phyloP scores from a whole-genome alignment of 64 coral and sea anemone genomes.

The Orbicella faveolata region DNA sequence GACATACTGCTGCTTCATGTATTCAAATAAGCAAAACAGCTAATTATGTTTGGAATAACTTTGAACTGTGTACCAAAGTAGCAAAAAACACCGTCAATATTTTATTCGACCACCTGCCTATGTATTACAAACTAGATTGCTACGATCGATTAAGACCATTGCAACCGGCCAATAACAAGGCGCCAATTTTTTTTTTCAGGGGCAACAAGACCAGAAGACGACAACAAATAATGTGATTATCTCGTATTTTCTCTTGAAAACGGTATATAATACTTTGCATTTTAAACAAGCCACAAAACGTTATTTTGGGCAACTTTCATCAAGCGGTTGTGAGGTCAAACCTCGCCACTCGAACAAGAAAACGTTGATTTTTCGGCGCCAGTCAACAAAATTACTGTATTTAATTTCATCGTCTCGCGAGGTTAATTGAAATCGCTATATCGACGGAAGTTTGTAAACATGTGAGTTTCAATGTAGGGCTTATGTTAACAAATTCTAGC shows the following conservation, averaged over 20 bases:
- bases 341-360: neutral
- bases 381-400: neutral
- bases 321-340: neutral
- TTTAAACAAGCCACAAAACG: neutral
- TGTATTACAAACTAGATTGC: neutral
- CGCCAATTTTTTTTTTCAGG: neutral
- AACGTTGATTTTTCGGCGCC: neutral
- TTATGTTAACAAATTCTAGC: neutral
- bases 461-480: neutral
- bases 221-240: slow-evolving; percentile 4
- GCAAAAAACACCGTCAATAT: slow-evolving; percentile 20
- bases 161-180: neutral
- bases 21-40: slow-evolving; percentile 21
- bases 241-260: neutral
- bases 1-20: neutral
- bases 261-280: neutral
- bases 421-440: neutral
- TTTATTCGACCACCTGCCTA: neutral
- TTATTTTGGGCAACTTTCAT: neutral
- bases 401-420: neutral
- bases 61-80: neutral
- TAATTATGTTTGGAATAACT: slow-evolving; percentile 22
- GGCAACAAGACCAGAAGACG: neutral
- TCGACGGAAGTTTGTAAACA: slow-evolving; percentile 10
- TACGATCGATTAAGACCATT: neutral